Evolutionary conservation across 2,888 invertebrate species (phyloP), one percentile per base, ranked within the genome.

Genomic region (Trachelus tabidus): DNA sequence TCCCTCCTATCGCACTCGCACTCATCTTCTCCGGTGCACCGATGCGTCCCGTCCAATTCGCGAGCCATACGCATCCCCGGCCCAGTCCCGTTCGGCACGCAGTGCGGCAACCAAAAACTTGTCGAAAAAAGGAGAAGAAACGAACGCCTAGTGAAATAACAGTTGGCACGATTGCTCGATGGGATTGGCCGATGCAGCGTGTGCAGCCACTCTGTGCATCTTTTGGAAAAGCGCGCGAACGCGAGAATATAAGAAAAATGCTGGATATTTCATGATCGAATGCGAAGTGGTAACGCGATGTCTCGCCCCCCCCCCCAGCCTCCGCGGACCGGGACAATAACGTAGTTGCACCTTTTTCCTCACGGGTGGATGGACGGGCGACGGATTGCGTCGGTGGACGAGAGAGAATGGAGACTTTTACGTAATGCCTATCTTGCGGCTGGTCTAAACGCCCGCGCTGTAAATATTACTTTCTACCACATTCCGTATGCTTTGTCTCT

Each of bases 401-500:
- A 56, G 56, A 56, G 56, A 56, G 56, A 56, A 56, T 23, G 56
- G 56, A 56, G 56, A 56, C 56, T 56, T 56, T 56, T 56, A 56
- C 56, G 56, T 56, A 56, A 56, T 23, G 56, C 31, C 12, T 12
- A 11, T 71, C 31, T 31, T 31, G 71, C 71, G 71, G 12, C 34
- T 3, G 31, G 71, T 11, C 33, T 23, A 71, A 71, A 34, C 71
- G 71, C 31, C 33, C 71, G 71, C 71, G 71, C 71, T 31, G 71
- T 71, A 31, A 71, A 71, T 71, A 71, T 71, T 15, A 71, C 71
- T 71, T 71, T 31, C 71, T 71, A 71, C 71, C 71, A 23, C 31
- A 71, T 71, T 71, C 33, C 71, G 31, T 31, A 23, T 12, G 34
- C 71, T 71, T 33, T 34, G 31, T 71, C 33, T 33, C 11, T 71